Evolutionary conservation across 2,113 vertebrate species (phyloP), one percentile per base, ranked within the genome.

Genomic region (Nycticebus coucang): DNA sequence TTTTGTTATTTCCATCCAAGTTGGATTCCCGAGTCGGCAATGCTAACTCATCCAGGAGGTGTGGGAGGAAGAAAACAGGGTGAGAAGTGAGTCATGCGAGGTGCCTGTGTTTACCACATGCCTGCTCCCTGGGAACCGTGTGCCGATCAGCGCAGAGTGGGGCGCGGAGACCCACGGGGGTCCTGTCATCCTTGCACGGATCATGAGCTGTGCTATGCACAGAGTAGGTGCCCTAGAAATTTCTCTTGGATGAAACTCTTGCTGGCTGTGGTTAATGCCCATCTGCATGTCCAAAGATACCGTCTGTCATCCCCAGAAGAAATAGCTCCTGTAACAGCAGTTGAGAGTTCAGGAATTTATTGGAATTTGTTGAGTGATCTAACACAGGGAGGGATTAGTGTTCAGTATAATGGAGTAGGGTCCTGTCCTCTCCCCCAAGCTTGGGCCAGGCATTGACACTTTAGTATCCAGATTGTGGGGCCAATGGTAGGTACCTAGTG

Each of bases 61-160:
- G 95, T 93, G 84, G 97, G 95, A 94, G 92, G 83, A 88, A 77
- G 78, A 90, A 69, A 83, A 55, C 5, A 11, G 86, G 75, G 91
- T 66, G 75, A 95, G 92, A 91, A 95, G 87, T 96, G 94, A 96
- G 95, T 97, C 87, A 78, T 84, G 82, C 87, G 12, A 18, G 79
- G 45, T 17, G 50, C 59, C 8, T 7, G 24, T 78, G 90, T 96
- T 95, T 80, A 22, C 77, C 17, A 26, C 13, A 0, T 62, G 15
- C 86, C 86, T 30, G 11, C 78, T 91, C 81, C 64, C 80, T 66
- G 59, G 4, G 33, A 71, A 45, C 13, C 0, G 35, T 22, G 13
- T 33, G 50, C 86, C 17, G 45, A 57, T 72, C 79, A 30, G 26
- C 4, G 35, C 45, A 12, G 4, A 30, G n/a, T 0, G 50, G 75